Evolutionary conservation across 2,888 invertebrate genomes (phyloP).

Genomic region (Orchesellides sinensis): DNA sequence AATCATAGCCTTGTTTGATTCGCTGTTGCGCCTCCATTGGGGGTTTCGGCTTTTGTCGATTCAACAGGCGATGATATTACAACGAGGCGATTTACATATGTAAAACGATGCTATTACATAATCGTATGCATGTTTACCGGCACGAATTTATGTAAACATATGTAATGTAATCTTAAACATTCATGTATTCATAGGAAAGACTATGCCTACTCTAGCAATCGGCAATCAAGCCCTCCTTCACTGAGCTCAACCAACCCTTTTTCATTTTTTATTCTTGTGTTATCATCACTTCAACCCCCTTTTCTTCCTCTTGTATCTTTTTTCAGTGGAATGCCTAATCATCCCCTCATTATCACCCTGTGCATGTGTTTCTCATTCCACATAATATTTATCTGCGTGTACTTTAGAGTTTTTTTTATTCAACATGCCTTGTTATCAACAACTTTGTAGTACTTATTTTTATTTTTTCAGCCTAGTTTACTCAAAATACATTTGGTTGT

Average conservation of each 20-base stretch:
- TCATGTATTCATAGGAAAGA: constrained; percentile 16
- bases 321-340: constrained; percentile 56
- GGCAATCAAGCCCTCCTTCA: constrained; percentile 20
- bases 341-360: constrained; percentile 56
- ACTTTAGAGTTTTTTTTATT: constrained; percentile 4
- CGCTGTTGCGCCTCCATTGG: constrained; percentile 56
- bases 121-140: constrained; percentile 44
- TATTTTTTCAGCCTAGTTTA: constrained; percentile 17
- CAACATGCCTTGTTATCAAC: constrained; percentile 44
- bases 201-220: constrained; percentile 1
- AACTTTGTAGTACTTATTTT: constrained; percentile 26
- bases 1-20: constrained; percentile 47
- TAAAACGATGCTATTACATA: constrained; percentile 60
- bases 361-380: constrained; percentile 35
- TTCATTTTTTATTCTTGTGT: constrained; percentile 38
- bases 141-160: not conserved
- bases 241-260: constrained; percentile 45
- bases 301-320: constrained; percentile 25
- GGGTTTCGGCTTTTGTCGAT: constrained; percentile 32
- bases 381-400: constrained; percentile 22
- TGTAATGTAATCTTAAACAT: not conserved
- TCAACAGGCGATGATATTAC: constrained; percentile 52
- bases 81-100: constrained; percentile 61
- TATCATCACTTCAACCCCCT: constrained; percentile 49
- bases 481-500: constrained; percentile 28